Base-by-base conservation (phyloP, 2,797 vertebrate genomes). In the Ataeniobius toweri region DNA sequence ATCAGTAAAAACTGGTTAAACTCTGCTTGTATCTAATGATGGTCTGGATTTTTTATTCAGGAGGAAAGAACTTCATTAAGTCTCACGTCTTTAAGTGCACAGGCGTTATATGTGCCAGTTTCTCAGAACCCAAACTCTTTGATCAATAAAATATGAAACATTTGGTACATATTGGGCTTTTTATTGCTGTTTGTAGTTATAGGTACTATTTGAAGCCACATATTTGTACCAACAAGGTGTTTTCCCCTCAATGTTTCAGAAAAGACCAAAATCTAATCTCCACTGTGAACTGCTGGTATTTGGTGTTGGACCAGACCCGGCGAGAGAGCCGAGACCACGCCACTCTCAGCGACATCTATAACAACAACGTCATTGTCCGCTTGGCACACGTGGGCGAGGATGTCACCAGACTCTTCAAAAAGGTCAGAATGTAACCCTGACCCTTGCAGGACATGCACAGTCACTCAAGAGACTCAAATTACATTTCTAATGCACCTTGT, bases 341-440 rank as follows among this genome's bases (percentile, higher is more conserved):
- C 90, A 99, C 97, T 1, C 96, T 99, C 71, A 99, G 98, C 0
- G 98, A 99, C 94, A 97, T 99, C 95, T 99, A 99, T 94, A 98
- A 96, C 94, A 99, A 99, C 95, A 99, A 99, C 63, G 97, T 99
- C 93, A 99, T 98, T 5, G 97, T 99, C 24, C 96, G 98, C 14
- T 95, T 99, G 79, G 96, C 98, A 0, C 98, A 99, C 87, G 97
- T 99, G 94, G 98, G 97, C 0, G 98, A 99, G 89, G 98, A 99
- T 90, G 98, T 99, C 94, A 97, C 99, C 94, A 95, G 98, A 89
- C 98, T 99, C 88, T 99, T 99, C 83, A 99, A 99, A 94, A 99
- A 99, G 98, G 98, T 99, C 92, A 93, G 91, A 83, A 74, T 56
- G 77, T 74, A 83, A 77, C 76, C 36, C 74, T 53, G 77, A 80